Base-by-base conservation (phyloP, 2,888 invertebrate species). In the Nebria brevicollis region DNA sequence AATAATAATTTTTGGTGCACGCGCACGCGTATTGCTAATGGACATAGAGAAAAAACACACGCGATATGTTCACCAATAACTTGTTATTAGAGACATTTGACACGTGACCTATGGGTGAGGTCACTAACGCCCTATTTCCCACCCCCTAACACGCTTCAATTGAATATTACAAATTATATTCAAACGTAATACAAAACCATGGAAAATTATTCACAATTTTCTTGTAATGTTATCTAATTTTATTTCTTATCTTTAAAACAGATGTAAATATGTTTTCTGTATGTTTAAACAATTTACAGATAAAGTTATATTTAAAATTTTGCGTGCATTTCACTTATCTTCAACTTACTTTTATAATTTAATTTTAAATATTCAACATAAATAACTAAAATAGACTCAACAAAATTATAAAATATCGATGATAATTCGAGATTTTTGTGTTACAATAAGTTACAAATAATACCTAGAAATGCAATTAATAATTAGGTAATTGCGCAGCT, bases 1-100 rank as follows among this genome's bases (percentile, higher is more conserved):
- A n/a, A 43, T 34, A 34, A 34, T 34, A 34, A 54, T 6, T 54
- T 54, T 54, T 54, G 54, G 8, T 13, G 54, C 13, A n/a, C 68
- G 68, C 68, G 68, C 68, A 25, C 68, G 26, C 68, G 26, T 68
- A n/a, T 10, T 68, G 1, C 26, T 68, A 68, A 68, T 68, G 68
- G 20, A 26, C 68, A 68, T 20, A 25, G 6, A 1, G 10, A 6
- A 43, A 6, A 8, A 34, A 11, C 68, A n/a, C 78, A 78, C 78
- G 78, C 78, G 78, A 78, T 78, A 34, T 20, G 72, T 73, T 41
- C 72, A 15, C 26, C 20, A 72, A 72, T 26, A 72, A 34, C 41
- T 42, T 54, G 78, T 78, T 77, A 77, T 77, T 78, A 78, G 54
- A 54, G 78, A 73, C 78, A 73, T 78, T 78, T 78, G 78, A 78